Evolutionary conservation across 2,797 vertebrate genomes (phyloP).

Genomic region (Paramormyrops hopkinsi): DNA sequence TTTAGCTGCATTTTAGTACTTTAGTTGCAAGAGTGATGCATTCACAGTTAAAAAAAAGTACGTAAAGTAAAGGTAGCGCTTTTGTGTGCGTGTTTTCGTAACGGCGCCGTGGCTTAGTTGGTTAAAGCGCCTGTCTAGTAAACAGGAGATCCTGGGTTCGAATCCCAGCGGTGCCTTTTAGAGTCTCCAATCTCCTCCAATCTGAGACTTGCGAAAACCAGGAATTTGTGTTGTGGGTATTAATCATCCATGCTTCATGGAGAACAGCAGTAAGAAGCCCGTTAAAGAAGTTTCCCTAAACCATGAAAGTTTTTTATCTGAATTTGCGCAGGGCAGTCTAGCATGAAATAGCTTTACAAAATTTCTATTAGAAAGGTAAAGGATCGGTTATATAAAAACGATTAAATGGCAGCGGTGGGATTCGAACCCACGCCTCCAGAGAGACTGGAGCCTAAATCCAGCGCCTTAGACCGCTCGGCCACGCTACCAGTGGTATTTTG

Average conservation of each 20-base stretch:
- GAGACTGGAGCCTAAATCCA: conserved; percentile 33
- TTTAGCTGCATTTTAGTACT: not conserved
- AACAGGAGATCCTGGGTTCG: conserved; percentile 29
- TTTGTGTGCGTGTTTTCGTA: accelerated
- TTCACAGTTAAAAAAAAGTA: not conserved
- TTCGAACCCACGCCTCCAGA: conserved; percentile 19
- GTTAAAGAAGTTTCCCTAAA: not conserved
- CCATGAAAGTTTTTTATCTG: not conserved
- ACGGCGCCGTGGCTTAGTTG: conserved; percentile 25
- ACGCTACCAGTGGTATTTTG: conserved; percentile 20
- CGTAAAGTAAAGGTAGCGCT: not conserved
- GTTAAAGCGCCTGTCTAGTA: conserved; percentile 29
- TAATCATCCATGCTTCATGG: not conserved
- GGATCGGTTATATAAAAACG: not conserved
- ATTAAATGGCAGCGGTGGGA: conserved; percentile 18
- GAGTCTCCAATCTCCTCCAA: too few relatives aligned
- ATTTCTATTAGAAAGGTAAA: too few relatives aligned
- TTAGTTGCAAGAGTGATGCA: too few relatives aligned
- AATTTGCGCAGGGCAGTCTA: not conserved
- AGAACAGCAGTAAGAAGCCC: not conserved
- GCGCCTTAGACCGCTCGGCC: conserved; percentile 36
- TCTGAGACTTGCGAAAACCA: not conserved
- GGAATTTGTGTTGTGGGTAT: not conserved
- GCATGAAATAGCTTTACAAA: not conserved
- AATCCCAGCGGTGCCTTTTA: conserved; percentile 28